phyloP scores from a whole-genome alignment of 2,888 invertebrate genomes.

The Epicampocera succincta region DNA sequence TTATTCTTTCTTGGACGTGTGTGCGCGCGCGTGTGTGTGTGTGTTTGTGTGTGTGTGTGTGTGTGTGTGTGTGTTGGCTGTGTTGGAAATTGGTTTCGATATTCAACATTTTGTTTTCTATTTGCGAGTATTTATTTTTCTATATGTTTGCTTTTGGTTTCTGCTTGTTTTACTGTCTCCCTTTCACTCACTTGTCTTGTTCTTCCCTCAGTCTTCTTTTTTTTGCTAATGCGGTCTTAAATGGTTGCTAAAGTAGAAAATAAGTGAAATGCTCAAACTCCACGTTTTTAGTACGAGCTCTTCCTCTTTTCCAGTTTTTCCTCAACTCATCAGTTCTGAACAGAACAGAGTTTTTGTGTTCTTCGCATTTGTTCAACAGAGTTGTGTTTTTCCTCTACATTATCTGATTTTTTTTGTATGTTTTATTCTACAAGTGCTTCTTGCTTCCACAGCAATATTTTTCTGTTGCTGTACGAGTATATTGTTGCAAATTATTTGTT shows the following conservation, averaged over 20 bases:
- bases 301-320: neutral
- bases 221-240: conserved; percentile 2
- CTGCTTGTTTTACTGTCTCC: neutral
- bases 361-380: conserved; percentile 19
- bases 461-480: conserved; percentile 2
- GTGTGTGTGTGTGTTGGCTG: conserved; percentile 2
- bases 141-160: conserved; percentile 35
- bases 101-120: conserved; percentile 58
- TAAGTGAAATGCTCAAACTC: neutral
- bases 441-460: neutral
- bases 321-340: conserved; percentile 22
- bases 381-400: conserved; percentile 1
- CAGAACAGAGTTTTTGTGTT: conserved; percentile 3
- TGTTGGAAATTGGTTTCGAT: conserved; percentile 43
- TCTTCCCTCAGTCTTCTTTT: neutral
- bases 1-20: neutral
- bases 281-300: neutral
- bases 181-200: conserved; percentile 2
- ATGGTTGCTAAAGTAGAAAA: conserved; percentile 9
- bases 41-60: neutral
- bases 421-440: conserved; percentile 3
- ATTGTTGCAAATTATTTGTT: conserved; percentile 56
- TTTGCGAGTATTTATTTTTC: conserved; percentile 45
- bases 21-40: neutral
- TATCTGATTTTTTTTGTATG: conserved; percentile 17